Base-by-base conservation (phyloP, 2,113 vertebrate genomes). In the Eptesicus fuscus region DNA sequence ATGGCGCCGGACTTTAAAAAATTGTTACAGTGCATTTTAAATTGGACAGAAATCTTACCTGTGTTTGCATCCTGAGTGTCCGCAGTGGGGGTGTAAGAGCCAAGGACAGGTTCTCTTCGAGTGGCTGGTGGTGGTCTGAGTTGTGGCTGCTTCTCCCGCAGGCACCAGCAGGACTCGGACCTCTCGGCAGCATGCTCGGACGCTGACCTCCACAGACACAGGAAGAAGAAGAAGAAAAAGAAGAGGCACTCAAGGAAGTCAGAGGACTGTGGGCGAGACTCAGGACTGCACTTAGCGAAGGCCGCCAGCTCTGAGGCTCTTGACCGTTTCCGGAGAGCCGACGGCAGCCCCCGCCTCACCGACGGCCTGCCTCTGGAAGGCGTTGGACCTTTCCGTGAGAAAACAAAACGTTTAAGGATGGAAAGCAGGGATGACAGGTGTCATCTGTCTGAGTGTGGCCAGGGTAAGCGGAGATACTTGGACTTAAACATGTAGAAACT, bases 211-310 rank as follows among this genome's bases (percentile, higher is more conserved):
- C 97, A 97, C 83, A 99, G 98, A 97, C 99, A 98, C 97, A 99
- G 98, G 96, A 99, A 99, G 93, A 99, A 99, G 98, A 99, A 98
- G 96, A 98, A 98, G 96, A 99, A 98, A 96, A 98, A 98, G 98
- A 98, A 98, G 96, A 98, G 98, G 61, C 97, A 98, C 7, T 97
- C 98, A 5, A 97, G 97, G 67, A 98, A 97, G 63, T 88, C 94
- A 0, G 98, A 98, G 94, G 97, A 94, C 69, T 96, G 96, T n/a
- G 69, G 96, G 30, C 92, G 96, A 83, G 94, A 83, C 18, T 82
- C 96, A 37, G 97, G 97, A 20, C 93, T 78, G 49, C 92, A 1
- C 80, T 85, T 93, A 13, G 83, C 89, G 44, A 98, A 98, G 96
- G 84, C 96, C 9, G 12, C 53, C 40, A 73, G 47, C 91, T 91